Base-by-base conservation (phyloP, 2,888 invertebrate species). In the Ceriagrion tenellum region DNA sequence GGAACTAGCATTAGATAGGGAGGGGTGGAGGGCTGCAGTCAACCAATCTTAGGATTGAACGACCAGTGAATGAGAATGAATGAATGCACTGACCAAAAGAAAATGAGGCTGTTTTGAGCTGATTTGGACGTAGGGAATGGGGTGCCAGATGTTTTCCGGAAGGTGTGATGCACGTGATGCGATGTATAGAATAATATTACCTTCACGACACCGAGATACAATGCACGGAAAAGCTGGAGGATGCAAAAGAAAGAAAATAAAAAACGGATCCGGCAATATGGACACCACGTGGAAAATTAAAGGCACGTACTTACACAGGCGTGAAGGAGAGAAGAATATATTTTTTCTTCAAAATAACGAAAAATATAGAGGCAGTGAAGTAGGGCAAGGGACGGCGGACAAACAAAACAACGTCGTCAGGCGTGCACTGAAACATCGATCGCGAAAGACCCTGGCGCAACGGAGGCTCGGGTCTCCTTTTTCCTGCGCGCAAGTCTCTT, bases 391-490 rank as follows among this genome's bases (percentile, higher is more conserved):
- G 30, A 81, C 81, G 69, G 69, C 10, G 81, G 16, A 81, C 30
- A 69, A 81, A 81, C 81, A 81, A 81, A 30, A 81, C 81, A 35
- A 81, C 81, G 81, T 30, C 35, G 81, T 35, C 30, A 81, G 81
- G 81, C 81, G 81, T 35, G 35, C 35, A 13, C 30, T 35, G 35
- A 81, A 81, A 81, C 81, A 81, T 81, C 81, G 81, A 81, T 81
- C 81, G 81, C 4, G 30, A 6, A 26, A n/a, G 26, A 81, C 74
- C 35, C 35, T 23, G 30, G 35, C 16, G 81, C 30, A 35, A 6
- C 13, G 30, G 13, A n/a, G 13, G 35, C 0, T 35, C 18, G 35
- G 12, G 18, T 59, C 30, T 20, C 12, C 10, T 69, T n/a, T 20
- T 69, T 81, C 13, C 30, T 35, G 35, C 30, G 13, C 81, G 30